Base-by-base conservation (phyloP, 2,113 vertebrate species). In the Rhabdornis inornatus region DNA sequence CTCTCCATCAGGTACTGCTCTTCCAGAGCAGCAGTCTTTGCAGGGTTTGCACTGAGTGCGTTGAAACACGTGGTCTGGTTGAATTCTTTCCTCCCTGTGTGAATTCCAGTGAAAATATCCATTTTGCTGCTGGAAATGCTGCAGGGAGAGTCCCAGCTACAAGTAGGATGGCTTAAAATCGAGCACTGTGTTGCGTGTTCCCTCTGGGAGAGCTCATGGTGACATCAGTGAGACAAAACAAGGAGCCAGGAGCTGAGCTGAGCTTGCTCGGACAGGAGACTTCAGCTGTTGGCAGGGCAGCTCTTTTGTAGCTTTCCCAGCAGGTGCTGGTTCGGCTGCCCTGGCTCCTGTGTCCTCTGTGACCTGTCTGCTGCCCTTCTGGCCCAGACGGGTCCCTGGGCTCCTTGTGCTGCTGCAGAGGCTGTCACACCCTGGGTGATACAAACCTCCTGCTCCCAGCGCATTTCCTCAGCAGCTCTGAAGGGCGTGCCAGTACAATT, bases 1-100 rank as follows among this genome's bases (percentile, higher is more conserved):
- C 18, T 98, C 98, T 2, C 42, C 98, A 15, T 98, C 99, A 98
- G 99, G 99, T 99, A 96, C 94, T 83, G 49, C 57, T 22, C 31
- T 47, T 30, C 28, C 83, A 42, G 39, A 28, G 37, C 47, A 37
- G 0, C n/a, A 35, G 1, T 47, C 47, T 77, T 8, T 47, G 89
- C 70, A 87, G 50, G 64, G 20, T 59, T 82, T 89, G 66, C 64
- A 57, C 49, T 31, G 39, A 39, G 24, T 19, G 64, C 42, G 60
- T 69, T 88, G 42, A 61, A 81, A 66, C 45, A 18, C 10, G 0
- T 22, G 65, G 47, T 82, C 15, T 22, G 50, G 20, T 39, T 80
- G 39, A 66, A 49, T 72, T 94, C 68, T 83, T 57, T 59, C 53
- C 57, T 86, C 39, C 57, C 61, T 79, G 25, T 53, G 84, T 19